A percentile compares a stretch with the other conserved stretches of the same genome.
These are phyloP conservation scores for Novumbra hubbsi DNA, from an alignment of 2,797 vertebrate species.

Conservation along the genomic window DNA sequence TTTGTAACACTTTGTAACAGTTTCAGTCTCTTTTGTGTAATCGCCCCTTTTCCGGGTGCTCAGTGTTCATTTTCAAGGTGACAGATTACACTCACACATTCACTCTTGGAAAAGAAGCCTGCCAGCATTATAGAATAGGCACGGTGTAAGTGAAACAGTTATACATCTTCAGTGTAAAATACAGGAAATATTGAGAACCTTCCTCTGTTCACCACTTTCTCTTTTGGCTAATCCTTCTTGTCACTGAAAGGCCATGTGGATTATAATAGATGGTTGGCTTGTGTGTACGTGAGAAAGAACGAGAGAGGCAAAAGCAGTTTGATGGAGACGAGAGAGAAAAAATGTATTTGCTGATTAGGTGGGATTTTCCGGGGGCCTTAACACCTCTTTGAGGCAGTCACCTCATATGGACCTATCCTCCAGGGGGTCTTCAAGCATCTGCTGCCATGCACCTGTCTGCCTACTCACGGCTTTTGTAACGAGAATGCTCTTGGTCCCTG, in stretches of 20 bases:
- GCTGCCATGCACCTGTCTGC: slow-evolving; percentile 42
- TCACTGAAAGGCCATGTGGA: slow-evolving; percentile 27
- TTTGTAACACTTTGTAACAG: too few relatives aligned
- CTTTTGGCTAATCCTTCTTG: slow-evolving; percentile 15
- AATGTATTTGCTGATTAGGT: too few relatives aligned
- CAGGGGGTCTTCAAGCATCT: slow-evolving; percentile 19
- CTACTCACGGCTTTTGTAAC: slow-evolving; percentile 7
- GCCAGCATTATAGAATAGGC: neutral
- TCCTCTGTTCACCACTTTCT: slow-evolving; percentile 14
- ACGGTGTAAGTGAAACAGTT: neutral
- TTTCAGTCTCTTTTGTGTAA: neutral
- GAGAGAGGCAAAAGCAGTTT: slow-evolving; percentile 21
- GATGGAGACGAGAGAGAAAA: slow-evolving; percentile 21
- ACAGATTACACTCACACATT: neutral
- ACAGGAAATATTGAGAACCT: neutral
- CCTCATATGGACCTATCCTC: too few relatives aligned
- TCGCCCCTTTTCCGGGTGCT: neutral
- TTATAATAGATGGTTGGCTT: slow-evolving; percentile 22
- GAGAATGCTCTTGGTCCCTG: too few relatives aligned
- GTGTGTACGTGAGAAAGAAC: slow-evolving; percentile 2
- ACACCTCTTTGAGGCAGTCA: too few relatives aligned
- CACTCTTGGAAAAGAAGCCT: neutral
- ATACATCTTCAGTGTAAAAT: neutral
- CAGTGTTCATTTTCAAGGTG: neutral
- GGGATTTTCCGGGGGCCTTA: too few relatives aligned